Base-by-base conservation (phyloP, 2,113 vertebrate genomes). In the Cyanistes caeruleus region DNA sequence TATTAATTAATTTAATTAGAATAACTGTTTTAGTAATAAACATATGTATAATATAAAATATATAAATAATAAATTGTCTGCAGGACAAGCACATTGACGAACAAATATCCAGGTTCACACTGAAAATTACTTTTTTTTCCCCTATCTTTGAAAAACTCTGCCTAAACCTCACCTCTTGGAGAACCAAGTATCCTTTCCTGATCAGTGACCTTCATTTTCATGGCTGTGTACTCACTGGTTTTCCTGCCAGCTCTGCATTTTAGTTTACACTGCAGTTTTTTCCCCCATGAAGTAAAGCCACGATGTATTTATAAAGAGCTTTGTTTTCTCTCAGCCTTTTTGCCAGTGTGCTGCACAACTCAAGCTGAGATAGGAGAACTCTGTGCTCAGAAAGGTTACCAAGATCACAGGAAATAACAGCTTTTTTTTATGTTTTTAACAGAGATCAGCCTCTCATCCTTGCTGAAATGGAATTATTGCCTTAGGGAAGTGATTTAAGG, bases 361-460 rank as follows among this genome's bases (percentile, higher is more conserved):
- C 8, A 20, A 63, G 70, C 65, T 49, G 75, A 85, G 35, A 12
- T 84, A 25, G 78, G 43, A 53, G 75, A 90, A 77, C 28, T 89
- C 68, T 5, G 11, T 74, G 73, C 87, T 59, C 56, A 65, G 77
- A 87, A 78, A 87, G 44, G 49, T 93, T 76, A 70, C 60, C 23
- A 33, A 78, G 80, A 87, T 81, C 64, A 59, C 46, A 95, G 79
- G 83, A 88, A 92, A 80, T 60, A 88, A 72, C 85, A 76, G 39
- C 63, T 52, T 80, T 58, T 80, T 72, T 75, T 53, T 3, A n/a
- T 5, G 4, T 5, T 44, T 77, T 81, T 86, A 39, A 70, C 89
- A 37, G 23, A 78, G 52, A 39, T 75, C 64, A 84, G 13, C 44
- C 15, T 16, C 85, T 59, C 33, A 5, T 65, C 59, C 72, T 74